These are phyloP conservation scores for Telmatherina bonti DNA, from an alignment of 2,797 vertebrate species.

Conservation along the genomic window DNA sequence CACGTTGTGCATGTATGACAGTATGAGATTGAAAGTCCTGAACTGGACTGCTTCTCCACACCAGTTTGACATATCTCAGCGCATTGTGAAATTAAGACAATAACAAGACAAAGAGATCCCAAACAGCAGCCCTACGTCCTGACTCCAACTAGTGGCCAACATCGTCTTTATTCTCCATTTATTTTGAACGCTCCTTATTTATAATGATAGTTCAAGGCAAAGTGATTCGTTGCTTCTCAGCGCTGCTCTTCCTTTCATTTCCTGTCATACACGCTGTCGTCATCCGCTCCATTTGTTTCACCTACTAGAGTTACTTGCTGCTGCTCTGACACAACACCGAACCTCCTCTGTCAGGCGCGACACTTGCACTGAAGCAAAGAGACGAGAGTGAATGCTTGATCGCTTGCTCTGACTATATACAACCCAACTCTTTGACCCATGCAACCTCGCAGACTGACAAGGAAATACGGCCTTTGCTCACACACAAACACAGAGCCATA, in stretches of 20 bases:
- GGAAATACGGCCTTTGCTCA: slow-evolving; percentile 41
- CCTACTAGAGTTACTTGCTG: slow-evolving; percentile 42
- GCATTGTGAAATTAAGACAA: too few relatives aligned
- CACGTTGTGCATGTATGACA: too few relatives aligned
- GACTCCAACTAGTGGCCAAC: too few relatives aligned
- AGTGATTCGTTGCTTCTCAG: background rate
- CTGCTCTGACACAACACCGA: slow-evolving; percentile 42
- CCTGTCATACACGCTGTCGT: slow-evolving; percentile 17
- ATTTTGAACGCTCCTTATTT: background rate
- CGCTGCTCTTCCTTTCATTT: background rate
- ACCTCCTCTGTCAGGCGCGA: slow-evolving; percentile 49
- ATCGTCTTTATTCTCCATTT: background rate
- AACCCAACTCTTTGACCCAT: slow-evolving; percentile 63
- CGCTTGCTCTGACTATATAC: slow-evolving; percentile 31
- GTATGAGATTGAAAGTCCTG: too few relatives aligned
- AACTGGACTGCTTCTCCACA: too few relatives aligned
- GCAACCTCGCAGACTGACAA: slow-evolving; percentile 50
- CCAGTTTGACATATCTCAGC: too few relatives aligned
- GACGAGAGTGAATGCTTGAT: slow-evolving; percentile 51
- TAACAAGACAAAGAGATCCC: too few relatives aligned
- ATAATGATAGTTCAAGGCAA: slow-evolving; percentile 1
- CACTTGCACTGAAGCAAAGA: slow-evolving; percentile 50
- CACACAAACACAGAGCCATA: slow-evolving; percentile 19
- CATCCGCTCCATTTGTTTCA: slow-evolving; percentile 37
- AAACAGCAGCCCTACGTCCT: too few relatives aligned